phyloP scores from a whole-genome alignment of 2,797 vertebrate genomes.

The Xiphorhynchus erythropygius region DNA sequence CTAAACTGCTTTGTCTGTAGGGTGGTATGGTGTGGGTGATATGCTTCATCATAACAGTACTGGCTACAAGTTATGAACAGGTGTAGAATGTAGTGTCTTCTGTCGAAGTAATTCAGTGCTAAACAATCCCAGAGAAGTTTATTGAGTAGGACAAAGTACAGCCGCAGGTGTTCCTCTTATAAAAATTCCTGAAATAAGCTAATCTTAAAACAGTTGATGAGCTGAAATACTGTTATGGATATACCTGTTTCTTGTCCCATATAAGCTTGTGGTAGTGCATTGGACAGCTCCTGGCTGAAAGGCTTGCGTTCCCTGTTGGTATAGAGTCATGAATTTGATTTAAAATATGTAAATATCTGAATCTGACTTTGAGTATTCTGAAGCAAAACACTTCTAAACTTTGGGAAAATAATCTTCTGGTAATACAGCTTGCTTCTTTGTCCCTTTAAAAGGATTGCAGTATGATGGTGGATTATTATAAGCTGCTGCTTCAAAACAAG shows the following conservation, averaged over 20 bases:
- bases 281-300: neutral
- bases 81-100: neutral
- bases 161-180: neutral
- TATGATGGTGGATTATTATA: neutral
- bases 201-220: neutral
- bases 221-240: neutral
- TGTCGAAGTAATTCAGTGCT: neutral
- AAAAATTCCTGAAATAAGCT: neutral
- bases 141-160: neutral
- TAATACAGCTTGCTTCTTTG: slow-evolving; percentile 3
- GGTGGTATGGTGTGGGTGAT: neutral
- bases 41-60: neutral
- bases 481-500: slow-evolving; percentile 6
- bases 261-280: neutral
- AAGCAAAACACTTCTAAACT: neutral
- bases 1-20: neutral
- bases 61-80: neutral
- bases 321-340: neutral
- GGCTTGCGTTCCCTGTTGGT: neutral
- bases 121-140: neutral
- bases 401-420: neutral
- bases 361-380: neutral
- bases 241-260: neutral
- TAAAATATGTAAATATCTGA: neutral
- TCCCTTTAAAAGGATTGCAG: neutral